Evolutionary conservation across 2,113 vertebrate genomes (phyloP), one percentile per base, ranked within the genome.

Genomic region (Diadophis punctatus): DNA sequence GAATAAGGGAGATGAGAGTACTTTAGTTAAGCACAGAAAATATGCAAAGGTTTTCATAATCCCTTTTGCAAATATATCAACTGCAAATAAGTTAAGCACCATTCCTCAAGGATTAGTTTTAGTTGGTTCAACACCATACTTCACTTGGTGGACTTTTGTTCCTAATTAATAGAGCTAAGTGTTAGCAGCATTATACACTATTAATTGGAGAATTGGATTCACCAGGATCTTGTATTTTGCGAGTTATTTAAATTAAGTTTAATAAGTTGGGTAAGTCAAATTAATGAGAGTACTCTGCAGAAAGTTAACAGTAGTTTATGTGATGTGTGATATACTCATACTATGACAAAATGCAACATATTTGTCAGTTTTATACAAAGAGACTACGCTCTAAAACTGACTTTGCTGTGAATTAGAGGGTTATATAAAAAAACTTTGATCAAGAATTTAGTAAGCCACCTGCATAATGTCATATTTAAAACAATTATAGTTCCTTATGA

Each of bases 211-310:
- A 56, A 11, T 43, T 91, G 46, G 49, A 52, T 84, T 60, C 39
- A 27, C 11, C 10, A 30, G 34, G 10, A 34, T 74, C 25, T 60
- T 11, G 7, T 87, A 60, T 63, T 46, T 87, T 93, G 30, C 23
- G 49, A 34, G 56, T 20, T 51, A 94, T 90, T 92, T 86, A 89
- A 93, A 68, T 34, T 22, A 68, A 68, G 3, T 88, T 22, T 56
- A 87, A 0, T 84, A 80, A 93, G 80, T 96, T 93, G 89, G 20
- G 39, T 86, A 86, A 86, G n/a, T 7, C 9, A 49, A 53, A 86
- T 94, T 93, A 91, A 96, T 90, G 25, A 91, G 0, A 18, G 30
- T 92, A 91, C 86, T 68, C 34, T 74, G 25, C 4, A 23, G 52
- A 49, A 27, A 43, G 43, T 86, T 1, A 20, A 1, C 16, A 88